Evolutionary conservation across 1,140 invertebrate species (phyloP).

Genomic region (Hirudo medicinalis): DNA sequence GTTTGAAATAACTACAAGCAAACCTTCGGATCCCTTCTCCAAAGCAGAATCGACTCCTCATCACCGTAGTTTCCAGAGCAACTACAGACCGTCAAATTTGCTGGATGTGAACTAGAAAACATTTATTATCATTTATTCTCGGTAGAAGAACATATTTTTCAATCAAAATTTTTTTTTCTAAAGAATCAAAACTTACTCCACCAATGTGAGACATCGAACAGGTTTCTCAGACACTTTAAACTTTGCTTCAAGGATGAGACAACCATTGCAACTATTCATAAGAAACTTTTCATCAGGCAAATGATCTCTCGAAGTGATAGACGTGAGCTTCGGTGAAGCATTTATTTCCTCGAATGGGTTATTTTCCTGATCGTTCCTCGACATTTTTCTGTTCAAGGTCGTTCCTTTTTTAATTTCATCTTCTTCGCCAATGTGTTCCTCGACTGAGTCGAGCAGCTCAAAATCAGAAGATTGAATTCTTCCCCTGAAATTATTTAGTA

Average conservation of each 20-base stretch:
- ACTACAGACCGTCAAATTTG: conserved; percentile 26
- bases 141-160: not conserved
- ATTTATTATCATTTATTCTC: not conserved
- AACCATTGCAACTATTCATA: not conserved
- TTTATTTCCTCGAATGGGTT: no score
- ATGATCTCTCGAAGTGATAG: no score
- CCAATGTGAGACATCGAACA: conserved; percentile 1
- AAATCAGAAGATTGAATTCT: conserved; percentile 1
- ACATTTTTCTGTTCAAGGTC: not conserved
- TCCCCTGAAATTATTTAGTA: not conserved
- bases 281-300: not conserved
- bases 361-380: not conserved
- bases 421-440: not conserved
- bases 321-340: no score
- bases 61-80: conserved; percentile 45
- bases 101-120: not conserved
- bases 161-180: not conserved
- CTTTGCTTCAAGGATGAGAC: not conserved
- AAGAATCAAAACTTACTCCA: not conserved
- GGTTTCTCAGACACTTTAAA: conserved; percentile 10
- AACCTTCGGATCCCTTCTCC: conserved; percentile 30
- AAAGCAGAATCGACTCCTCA: conserved; percentile 45
- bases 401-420: not conserved
- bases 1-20: not conserved
- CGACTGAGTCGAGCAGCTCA: not conserved